Evolutionary conservation across 2,797 vertebrate genomes (phyloP).

Genomic region (Pachyuromys duprasi): DNA sequence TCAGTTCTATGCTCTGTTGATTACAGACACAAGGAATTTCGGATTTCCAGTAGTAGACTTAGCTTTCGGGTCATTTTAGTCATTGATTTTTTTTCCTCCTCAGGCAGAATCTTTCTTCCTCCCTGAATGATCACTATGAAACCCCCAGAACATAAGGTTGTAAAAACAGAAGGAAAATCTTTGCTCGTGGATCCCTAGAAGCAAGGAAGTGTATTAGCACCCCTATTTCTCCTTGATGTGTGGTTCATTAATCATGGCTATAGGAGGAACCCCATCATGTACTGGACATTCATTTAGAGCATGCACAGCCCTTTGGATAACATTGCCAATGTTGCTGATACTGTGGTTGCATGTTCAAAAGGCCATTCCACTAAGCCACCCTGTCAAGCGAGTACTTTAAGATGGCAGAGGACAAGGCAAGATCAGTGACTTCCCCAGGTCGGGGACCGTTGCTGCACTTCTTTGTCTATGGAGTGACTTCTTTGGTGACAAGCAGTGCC

Average conservation of each 20-base stretch:
- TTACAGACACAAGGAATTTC: not conserved
- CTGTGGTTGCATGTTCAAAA: not conserved
- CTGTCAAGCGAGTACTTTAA: not conserved
- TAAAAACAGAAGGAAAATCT: not conserved
- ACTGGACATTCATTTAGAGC: not conserved
- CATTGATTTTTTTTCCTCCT: not conserved
- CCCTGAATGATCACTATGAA: not conserved
- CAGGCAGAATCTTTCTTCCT: not conserved
- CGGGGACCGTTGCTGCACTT: not conserved
- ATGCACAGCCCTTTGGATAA: not conserved
- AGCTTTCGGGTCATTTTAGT: not conserved
- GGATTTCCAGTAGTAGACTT: not conserved
- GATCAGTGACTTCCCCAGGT: not conserved
- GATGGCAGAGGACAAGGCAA: not conserved
- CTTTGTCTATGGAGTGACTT: not conserved
- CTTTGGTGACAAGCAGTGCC: not conserved
- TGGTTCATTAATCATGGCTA: not conserved
- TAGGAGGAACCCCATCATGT: not conserved
- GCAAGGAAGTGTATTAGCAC: not conserved
- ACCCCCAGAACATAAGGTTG: not conserved
- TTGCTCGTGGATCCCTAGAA: not conserved
- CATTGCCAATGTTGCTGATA: not conserved
- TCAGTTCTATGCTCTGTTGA: not conserved
- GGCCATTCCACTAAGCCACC: not conserved
- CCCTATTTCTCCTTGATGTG: not conserved